These are phyloP conservation scores for Drosophila ustulata DNA, from an alignment of 2,888 invertebrate genomes.

Conservation along the genomic window DNA sequence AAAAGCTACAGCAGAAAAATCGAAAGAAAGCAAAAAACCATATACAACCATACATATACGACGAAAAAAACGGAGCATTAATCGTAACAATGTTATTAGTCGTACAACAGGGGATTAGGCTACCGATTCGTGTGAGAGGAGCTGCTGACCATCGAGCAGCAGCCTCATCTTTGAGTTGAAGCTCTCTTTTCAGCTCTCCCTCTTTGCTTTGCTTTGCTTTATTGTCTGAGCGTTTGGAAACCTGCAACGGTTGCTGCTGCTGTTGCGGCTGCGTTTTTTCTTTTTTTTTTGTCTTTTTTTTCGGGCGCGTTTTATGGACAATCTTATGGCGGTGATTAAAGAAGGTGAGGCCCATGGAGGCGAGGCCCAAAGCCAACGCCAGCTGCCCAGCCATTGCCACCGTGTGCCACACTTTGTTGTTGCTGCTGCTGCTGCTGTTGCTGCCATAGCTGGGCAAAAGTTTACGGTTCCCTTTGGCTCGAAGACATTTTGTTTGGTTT, in stretches of 20 bases:
- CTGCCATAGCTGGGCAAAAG: conserved; percentile 29
- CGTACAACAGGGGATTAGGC: conserved; percentile 85
- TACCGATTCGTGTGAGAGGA: conserved; percentile 81
- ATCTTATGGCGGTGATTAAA: conserved; percentile 80
- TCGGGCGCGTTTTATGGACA: conserved; percentile 76
- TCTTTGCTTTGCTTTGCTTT: conserved; percentile 28
- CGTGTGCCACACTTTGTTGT: conserved; percentile 62
- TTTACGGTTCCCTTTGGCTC: conserved; percentile 35
- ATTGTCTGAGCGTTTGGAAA: conserved; percentile 61
- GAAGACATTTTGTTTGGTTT: conserved; percentile 57
- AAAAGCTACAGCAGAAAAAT: conserved; percentile 57
- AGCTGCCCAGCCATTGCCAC: conserved; percentile 62
- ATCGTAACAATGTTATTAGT: conserved; percentile 85
- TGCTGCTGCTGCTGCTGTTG: conserved; percentile 18
- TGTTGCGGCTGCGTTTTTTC: conserved; percentile 22
- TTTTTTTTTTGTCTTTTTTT: conserved; percentile 23
- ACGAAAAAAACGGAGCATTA: conserved; percentile 78
- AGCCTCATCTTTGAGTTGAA: conserved; percentile 26
- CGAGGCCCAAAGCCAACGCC: conserved; percentile 51
- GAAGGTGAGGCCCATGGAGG: conserved; percentile 59
- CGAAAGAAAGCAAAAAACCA: conserved; percentile 11
- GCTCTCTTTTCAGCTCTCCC: conserved; percentile 6
- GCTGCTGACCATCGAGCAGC: conserved; percentile 51
- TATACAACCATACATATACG: conserved; percentile 23
- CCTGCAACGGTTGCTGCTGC: conserved; percentile 49